These are phyloP conservation scores for Pogoniulus pusillus DNA, from an alignment of 2,797 vertebrate genomes.

Conservation along the genomic window DNA sequence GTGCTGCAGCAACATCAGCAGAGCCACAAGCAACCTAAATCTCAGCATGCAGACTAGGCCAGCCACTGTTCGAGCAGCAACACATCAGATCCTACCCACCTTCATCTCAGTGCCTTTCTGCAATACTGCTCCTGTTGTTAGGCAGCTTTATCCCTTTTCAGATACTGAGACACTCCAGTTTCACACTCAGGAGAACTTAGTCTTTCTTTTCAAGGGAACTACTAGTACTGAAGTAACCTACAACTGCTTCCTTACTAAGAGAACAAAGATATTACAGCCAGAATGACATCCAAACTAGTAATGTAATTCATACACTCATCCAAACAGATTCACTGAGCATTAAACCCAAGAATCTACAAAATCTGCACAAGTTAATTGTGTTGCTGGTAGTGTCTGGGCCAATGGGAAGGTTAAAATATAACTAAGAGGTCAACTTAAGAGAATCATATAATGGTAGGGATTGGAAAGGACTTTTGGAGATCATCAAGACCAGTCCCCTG, in stretches of 20 bases:
- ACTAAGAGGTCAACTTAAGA: background rate
- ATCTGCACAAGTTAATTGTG: background rate
- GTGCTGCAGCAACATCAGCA: background rate
- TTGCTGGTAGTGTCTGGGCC: accelerated
- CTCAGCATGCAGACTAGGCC: background rate
- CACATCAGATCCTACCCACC: background rate
- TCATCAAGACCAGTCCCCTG: no score
- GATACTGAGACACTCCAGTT: background rate
- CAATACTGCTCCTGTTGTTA: background rate
- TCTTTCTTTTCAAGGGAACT: background rate
- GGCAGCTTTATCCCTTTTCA: background rate
- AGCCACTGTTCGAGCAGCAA: background rate
- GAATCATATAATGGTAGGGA: background rate
- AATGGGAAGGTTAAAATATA: background rate
- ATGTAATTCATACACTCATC: background rate
- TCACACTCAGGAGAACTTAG: background rate
- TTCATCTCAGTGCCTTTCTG: background rate
- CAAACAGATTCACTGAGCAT: background rate
- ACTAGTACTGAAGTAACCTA: background rate
- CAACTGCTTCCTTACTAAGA: background rate
- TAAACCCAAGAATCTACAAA: background rate
- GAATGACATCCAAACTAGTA: background rate
- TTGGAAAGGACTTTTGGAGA: no score
- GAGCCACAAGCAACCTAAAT: background rate
- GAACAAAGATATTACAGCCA: background rate